These are phyloP conservation scores for Orientallactaga bullata DNA, from an alignment of 2,113 vertebrate species.

Conservation along the genomic window DNA sequence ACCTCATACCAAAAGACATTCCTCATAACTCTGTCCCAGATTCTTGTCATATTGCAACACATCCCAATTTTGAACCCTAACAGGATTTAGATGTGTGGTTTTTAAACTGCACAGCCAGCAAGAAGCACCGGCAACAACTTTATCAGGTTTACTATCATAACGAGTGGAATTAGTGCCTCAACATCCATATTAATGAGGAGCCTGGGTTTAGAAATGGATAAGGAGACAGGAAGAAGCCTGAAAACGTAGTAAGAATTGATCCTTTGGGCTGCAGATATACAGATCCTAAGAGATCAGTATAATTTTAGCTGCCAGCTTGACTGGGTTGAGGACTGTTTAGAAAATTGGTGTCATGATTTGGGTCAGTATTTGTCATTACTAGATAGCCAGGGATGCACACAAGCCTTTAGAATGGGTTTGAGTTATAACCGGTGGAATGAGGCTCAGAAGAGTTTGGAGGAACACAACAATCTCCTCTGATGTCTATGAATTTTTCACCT, in stretches of 20 bases:
- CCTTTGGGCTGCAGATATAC: conserved; percentile 6
- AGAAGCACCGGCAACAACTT: conserved; percentile 52
- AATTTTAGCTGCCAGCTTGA: neutral
- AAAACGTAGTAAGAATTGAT: conserved; percentile 54
- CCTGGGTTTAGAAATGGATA: conserved; percentile 47
- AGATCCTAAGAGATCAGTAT: neutral
- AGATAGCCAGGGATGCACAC: neutral
- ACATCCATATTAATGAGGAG: conserved; percentile 67
- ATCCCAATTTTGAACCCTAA: conserved; percentile 43
- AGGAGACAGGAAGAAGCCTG: conserved; percentile 37
- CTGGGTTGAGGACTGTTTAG: neutral
- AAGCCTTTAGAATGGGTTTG: neutral
- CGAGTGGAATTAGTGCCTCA: conserved; percentile 64
- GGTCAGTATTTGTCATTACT: neutral
- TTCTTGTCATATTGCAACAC: neutral
- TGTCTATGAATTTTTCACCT: neutral
- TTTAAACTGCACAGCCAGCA: conserved; percentile 71
- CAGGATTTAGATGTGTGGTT: conserved; percentile 64
- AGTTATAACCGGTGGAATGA: too few species aligned
- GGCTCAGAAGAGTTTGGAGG: neutral
- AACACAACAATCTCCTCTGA: neutral
- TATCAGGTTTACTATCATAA: conserved; percentile 62
- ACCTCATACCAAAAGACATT: conserved; percentile 7
- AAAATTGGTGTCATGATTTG: neutral
- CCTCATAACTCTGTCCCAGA: conserved; percentile 9